A percentile compares a stretch with the other conserved stretches of the same genome.
Conservation (phyloP, 2,113 vertebrate genomes). For the Hystrix brachyura region DNA sequence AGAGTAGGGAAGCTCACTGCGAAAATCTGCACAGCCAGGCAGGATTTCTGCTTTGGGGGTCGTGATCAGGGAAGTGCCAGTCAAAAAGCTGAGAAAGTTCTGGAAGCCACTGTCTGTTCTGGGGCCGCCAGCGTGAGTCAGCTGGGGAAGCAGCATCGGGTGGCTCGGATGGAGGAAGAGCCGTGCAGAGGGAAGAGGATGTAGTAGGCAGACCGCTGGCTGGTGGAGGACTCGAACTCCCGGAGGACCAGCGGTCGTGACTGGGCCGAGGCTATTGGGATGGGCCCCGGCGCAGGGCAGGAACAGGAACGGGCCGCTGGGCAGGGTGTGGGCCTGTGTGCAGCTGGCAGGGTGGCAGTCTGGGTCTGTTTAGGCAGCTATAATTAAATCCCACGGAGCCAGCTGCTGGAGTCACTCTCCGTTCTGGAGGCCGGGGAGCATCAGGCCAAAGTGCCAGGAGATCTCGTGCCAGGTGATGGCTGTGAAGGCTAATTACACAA, state of each 20-base stretch:
- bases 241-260: too few relatives aligned
- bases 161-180: too few relatives aligned
- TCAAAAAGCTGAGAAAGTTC: not conserved
- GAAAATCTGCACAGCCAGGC: too few relatives aligned
- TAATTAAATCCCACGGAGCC: not conserved
- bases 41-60: not conserved
- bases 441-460: not conserved
- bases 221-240: not conserved
- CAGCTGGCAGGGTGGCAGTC: not conserved
- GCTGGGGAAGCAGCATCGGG: not conserved
- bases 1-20: too few relatives aligned
- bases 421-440: not conserved
- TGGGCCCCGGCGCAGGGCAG: not conserved
- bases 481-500: not conserved
- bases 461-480: not conserved
- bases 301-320: too few relatives aligned
- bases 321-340: not conserved
- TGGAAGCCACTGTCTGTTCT: not conserved
- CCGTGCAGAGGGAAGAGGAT: not conserved
- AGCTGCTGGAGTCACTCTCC: not conserved
- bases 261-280: accelerated
- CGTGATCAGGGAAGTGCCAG: not conserved
- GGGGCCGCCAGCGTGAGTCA: not conserved
- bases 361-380: not conserved
- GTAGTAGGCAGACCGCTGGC: not conserved